These are phyloP conservation scores for Corythaixoides concolor DNA, from an alignment of 2,113 vertebrate genomes.

Conservation along the genomic window DNA sequence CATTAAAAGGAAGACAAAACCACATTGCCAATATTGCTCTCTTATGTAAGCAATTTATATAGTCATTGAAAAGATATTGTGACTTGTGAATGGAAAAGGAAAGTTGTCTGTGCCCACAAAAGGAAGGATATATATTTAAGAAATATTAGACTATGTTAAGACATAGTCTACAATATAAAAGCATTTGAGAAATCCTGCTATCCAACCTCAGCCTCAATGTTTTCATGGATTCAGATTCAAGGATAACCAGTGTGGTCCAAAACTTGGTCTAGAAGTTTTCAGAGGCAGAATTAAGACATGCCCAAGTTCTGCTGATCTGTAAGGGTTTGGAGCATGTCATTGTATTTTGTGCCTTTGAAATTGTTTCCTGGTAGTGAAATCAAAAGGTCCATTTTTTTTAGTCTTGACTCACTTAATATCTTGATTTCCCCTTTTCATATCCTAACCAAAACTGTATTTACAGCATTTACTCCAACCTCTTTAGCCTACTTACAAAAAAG, in stretches of 20 bases:
- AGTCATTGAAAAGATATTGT: background rate
- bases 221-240: background rate
- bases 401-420: background rate
- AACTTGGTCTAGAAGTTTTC: background rate
- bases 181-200: background rate
- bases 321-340: background rate
- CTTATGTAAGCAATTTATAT: background rate
- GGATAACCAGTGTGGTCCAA: background rate
- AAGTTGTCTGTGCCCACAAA: background rate
- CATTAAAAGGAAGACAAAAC: background rate
- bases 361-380: background rate
- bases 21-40: background rate
- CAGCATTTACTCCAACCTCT: background rate
- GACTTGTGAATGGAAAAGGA: background rate
- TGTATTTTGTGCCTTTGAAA: background rate
- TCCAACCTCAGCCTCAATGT: background rate
- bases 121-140: background rate
- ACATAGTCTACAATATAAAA: background rate
- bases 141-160: background rate
- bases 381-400: background rate
- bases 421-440: background rate
- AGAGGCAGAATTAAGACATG: background rate
- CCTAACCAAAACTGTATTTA: background rate
- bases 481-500: background rate
- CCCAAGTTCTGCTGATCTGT: background rate